Evolutionary conservation across 2,797 vertebrate genomes (phyloP), one percentile per base, ranked within the genome.

Genomic region (Mormyrus hasselquistii): DNA sequence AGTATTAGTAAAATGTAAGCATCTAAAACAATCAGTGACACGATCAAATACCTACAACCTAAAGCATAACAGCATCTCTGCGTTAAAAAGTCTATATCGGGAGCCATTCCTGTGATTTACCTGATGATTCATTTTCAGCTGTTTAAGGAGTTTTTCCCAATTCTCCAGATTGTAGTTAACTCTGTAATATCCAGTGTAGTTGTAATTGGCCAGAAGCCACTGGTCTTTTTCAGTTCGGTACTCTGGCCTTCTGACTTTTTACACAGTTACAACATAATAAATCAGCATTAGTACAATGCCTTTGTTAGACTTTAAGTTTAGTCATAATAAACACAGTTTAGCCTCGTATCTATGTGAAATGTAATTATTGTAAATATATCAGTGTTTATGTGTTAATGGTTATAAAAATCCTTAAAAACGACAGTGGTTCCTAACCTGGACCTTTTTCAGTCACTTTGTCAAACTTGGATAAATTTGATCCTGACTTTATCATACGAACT

Each of bases 121-220:
- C 0, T 88, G 0, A 84, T 69, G 91, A 69, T 95, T 1, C 0
- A 0, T 92, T 87, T 95, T 89, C 89, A 97, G 92, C 89, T 96
- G 95, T 25, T 2, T 69, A 62, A 94, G 85, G 85, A 97, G 95
- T 0, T 83, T 91, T 0, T 92, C 57, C 96, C 96, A 97, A 93
- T 97, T 97, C 44, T 92, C 92, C 0, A 29, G 91, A 90, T 97
- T 88, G 90, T 97, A 97, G 88, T 97, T 96, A 73, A 97, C 96
- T 89, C 95, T 92, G 91, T 93, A 97, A 92, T 94, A 96, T 89
- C 96, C 96, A 6, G 12, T 62, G 16, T 90, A 92, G 91, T 96
- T 89, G 84, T 95, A 0, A 29, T 96, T 96, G 55, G 92, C 95
- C 79, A 97, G 91, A 87, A 97, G 88, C 96, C 96, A 96, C 38